Evolutionary conservation across 2,797 vertebrate genomes (phyloP).

Genomic region (Acipenser oxyrinchus): DNA sequence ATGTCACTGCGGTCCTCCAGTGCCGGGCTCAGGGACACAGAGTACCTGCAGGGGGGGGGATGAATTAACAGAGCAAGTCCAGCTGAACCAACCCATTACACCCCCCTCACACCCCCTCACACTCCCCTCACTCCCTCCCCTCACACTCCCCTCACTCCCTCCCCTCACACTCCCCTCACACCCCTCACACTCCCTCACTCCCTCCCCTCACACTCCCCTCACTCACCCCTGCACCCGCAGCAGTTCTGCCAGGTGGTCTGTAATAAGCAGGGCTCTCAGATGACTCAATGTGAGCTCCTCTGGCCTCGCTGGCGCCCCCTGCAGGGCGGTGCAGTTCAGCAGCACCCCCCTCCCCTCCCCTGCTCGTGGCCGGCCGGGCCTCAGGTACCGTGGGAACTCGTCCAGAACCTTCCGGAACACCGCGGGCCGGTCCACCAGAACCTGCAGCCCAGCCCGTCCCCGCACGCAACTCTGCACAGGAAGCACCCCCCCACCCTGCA

Average conservation of each 20-base stretch:
- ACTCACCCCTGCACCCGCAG: slow-evolving; percentile 73
- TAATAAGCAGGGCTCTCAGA: slow-evolving; percentile 72
- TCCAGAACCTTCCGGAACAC: slow-evolving; percentile 68
- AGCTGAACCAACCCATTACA: no score
- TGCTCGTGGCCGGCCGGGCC: slow-evolving; percentile 27
- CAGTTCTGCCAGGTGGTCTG: slow-evolving; percentile 75
- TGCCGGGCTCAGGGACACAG: slow-evolving; percentile 63
- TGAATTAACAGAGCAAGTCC: no score
- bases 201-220: background rate
- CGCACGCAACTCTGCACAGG: slow-evolving; percentile 63
- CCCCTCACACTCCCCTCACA: background rate
- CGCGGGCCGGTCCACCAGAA: slow-evolving; percentile 66
- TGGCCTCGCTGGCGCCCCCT: slow-evolving; percentile 31
- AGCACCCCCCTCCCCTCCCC: slow-evolving; percentile 49
- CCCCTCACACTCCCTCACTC: background rate
- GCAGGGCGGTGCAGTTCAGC: slow-evolving; percentile 75
- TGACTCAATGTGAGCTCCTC: slow-evolving; percentile 63
- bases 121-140: background rate
- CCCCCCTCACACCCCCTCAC: background rate
- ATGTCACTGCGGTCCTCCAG: slow-evolving; percentile 54
- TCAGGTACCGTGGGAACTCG: slow-evolving; percentile 52
- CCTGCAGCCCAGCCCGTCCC: slow-evolving; percentile 66
- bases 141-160: slow-evolving; percentile 27
- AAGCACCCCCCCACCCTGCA: slow-evolving; percentile 64
- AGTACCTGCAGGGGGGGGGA: slow-evolving; percentile 46